Evolutionary conservation across 2,113 vertebrate species (phyloP).

Genomic region (Desmodus rotundus): DNA sequence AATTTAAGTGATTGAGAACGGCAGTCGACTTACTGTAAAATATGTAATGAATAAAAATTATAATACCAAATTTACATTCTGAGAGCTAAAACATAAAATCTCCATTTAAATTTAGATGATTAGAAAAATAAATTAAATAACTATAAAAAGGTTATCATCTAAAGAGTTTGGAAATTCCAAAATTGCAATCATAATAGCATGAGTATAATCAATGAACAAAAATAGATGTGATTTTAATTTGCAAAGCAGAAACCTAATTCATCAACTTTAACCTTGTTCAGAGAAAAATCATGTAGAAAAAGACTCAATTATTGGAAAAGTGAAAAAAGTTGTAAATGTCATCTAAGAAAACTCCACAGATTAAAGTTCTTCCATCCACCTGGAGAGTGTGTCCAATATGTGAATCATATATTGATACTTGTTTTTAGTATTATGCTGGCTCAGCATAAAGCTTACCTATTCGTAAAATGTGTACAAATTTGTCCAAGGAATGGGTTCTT

Average conservation of each 20-base stretch:
- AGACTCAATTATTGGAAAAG: not conserved
- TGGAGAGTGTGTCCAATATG: not conserved
- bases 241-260: not conserved
- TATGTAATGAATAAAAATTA: not conserved
- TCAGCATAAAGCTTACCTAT: not conserved
- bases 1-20: not conserved
- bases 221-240: not conserved
- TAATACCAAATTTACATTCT: not conserved
- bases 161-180: not conserved
- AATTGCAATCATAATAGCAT: not conserved
- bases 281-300: not conserved
- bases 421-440: not conserved
- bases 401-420: not conserved
- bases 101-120: not conserved
- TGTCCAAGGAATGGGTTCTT: not conserved
- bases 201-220: not conserved
- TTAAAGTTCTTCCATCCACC: not conserved
- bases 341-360: not conserved
- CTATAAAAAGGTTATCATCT: not conserved
- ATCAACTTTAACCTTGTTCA: not conserved
- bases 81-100: not conserved
- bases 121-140: constrained; percentile 1
- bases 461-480: not conserved
- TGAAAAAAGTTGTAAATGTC: not conserved
- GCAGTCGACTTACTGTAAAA: not conserved